phyloP scores from a whole-genome alignment of 1,140 invertebrate genomes.

The Drosophila arawakana region DNA sequence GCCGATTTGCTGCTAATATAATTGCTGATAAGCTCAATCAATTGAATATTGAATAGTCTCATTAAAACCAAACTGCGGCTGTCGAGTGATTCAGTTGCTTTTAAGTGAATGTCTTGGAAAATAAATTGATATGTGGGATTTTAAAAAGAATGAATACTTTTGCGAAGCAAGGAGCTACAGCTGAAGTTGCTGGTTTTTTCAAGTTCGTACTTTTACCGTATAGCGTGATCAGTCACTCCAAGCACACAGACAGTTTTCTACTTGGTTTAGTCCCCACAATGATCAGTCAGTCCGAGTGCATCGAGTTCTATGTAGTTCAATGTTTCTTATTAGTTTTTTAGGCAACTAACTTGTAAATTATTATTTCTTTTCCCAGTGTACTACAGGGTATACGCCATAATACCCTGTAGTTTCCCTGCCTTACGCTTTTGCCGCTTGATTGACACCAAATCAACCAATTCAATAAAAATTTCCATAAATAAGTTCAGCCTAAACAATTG shows the following conservation, averaged over 20 bases:
- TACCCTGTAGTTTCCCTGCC: neutral
- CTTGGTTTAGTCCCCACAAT: too few species aligned
- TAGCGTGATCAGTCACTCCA: too few species aligned
- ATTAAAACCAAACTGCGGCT: neutral
- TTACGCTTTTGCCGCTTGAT: conserved; percentile 22
- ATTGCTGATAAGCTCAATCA: conserved; percentile 19
- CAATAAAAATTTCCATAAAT: conserved; percentile 69
- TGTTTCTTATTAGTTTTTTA: too few species aligned
- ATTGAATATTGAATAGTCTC: conserved; percentile 14
- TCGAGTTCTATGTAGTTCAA: too few species aligned
- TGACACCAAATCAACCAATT: conserved; percentile 39
- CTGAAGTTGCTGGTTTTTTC: too few species aligned
- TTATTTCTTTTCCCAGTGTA: too few species aligned
- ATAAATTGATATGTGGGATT: neutral
- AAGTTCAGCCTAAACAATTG: conserved; percentile 52
- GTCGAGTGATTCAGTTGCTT: neutral
- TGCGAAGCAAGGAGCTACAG: too few species aligned
- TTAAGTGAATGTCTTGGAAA: neutral
- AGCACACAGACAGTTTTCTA: too few species aligned
- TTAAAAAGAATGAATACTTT: too few species aligned
- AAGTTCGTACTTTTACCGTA: too few species aligned
- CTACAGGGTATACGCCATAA: neutral
- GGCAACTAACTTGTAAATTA: too few species aligned
- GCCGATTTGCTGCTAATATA: neutral
- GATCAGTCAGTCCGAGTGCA: too few species aligned